Conservation (phyloP, 2,113 vertebrate genomes). For the Oriolus oriolus region DNA sequence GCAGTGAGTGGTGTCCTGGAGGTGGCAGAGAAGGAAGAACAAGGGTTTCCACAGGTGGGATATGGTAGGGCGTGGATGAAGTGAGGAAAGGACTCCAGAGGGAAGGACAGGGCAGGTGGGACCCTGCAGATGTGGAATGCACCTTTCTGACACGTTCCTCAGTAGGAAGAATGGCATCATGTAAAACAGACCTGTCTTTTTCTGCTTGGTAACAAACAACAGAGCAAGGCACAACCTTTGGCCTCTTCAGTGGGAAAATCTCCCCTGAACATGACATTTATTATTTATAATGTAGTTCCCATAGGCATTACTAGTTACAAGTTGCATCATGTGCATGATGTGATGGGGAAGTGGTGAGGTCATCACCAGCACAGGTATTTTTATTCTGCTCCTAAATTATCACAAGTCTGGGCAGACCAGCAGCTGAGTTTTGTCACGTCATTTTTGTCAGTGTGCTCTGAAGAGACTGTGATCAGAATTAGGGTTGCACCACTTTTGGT, state of each 20-base stretch:
- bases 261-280: neutral
- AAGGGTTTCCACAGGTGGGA: neutral
- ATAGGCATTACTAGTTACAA: neutral
- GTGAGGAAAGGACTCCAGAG: neutral
- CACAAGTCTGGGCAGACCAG: neutral
- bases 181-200: neutral
- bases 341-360: neutral
- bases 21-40: neutral
- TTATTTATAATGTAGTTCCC: neutral
- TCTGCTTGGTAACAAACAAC: neutral
- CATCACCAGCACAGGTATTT: neutral
- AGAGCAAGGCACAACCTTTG: neutral
- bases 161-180: neutral
- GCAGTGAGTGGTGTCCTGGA: neutral
- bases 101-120: neutral
- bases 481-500: neutral
- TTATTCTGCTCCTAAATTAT: neutral
- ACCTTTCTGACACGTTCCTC: neutral
- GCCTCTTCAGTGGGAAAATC: neutral
- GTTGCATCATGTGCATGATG: neutral
- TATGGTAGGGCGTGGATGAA: neutral
- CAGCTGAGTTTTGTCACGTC: neutral
- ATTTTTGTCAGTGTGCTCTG: neutral
- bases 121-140: neutral
- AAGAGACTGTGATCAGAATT: neutral